Conservation (phyloP, 2,888 invertebrate species). For the Drosophila neotestacea region DNA sequence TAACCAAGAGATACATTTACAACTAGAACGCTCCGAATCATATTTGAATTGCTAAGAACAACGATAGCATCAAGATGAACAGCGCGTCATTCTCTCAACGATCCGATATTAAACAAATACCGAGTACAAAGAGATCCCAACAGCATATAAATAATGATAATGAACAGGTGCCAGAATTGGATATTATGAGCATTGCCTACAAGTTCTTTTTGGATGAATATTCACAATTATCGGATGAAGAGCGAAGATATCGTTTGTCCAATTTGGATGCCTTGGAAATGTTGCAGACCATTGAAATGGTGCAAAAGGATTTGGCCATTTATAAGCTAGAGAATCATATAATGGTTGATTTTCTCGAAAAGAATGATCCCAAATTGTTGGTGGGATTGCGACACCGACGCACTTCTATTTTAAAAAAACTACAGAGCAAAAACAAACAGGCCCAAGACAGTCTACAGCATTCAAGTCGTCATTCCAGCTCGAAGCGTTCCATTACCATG, state of each 20-base stretch:
- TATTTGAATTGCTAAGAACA: background rate
- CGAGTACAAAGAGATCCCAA: constrained; percentile 10
- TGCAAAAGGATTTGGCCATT: constrained; percentile 72
- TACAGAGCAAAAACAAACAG: constrained; percentile 43
- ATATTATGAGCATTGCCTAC: constrained; percentile 60
- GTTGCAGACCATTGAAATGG: constrained; percentile 66
- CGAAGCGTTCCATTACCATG: constrained; percentile 61
- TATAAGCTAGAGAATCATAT: constrained; percentile 81
- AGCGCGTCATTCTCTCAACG: constrained; percentile 27
- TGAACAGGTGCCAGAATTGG: constrained; percentile 52
- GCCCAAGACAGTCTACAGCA: constrained; percentile 30
- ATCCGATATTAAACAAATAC: constrained; percentile 1
- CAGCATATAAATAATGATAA: background rate
- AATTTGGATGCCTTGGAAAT: constrained; percentile 77
- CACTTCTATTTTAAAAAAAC: constrained; percentile 46
- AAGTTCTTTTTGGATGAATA: constrained; percentile 63
- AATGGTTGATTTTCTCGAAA: constrained; percentile 81
- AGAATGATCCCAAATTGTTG: constrained; percentile 82
- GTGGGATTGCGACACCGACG: constrained; percentile 76
- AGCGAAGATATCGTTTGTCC: constrained; percentile 48
- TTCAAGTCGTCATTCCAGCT: constrained; percentile 54
- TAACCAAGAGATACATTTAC: constrained; percentile 1
- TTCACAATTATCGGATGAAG: constrained; percentile 47
- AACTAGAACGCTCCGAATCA: background rate
- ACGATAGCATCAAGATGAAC: constrained; percentile 9